These are phyloP conservation scores for Polia nebulosa DNA, from an alignment of 2,888 invertebrate species.

Conservation along the genomic window DNA sequence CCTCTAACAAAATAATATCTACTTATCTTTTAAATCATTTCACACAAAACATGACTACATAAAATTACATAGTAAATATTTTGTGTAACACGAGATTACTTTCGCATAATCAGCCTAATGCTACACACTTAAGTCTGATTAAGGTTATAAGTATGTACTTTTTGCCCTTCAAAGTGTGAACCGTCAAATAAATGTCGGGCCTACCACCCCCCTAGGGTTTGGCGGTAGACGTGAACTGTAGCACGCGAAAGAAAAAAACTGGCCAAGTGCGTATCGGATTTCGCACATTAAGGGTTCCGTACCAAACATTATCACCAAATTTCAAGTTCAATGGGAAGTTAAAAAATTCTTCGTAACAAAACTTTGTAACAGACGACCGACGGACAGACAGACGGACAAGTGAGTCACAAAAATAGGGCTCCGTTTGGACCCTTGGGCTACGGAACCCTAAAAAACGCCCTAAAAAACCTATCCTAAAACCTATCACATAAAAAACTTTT, in stretches of 20 bases:
- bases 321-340: too few relatives aligned
- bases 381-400: too few relatives aligned
- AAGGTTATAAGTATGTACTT: constrained; percentile 32
- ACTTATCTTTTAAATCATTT: constrained; percentile 34
- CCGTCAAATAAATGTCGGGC: not conserved
- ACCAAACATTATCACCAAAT: too few relatives aligned
- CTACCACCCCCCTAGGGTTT: constrained; percentile 7
- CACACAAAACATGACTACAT: constrained; percentile 22
- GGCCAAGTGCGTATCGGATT: too few relatives aligned
- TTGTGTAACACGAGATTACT: constrained; percentile 29
- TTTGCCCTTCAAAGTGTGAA: constrained; percentile 28
- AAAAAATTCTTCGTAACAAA: too few relatives aligned
- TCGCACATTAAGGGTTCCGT: too few relatives aligned
- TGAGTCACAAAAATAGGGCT: too few relatives aligned
- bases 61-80: not conserved
- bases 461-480: not conserved
- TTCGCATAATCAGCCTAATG: constrained; percentile 22
- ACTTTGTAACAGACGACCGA: too few relatives aligned
- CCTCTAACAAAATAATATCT: constrained; percentile 35
- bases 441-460: too few relatives aligned
- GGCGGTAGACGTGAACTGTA: constrained; percentile 1
- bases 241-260: too few relatives aligned
- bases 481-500: not conserved
- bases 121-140: constrained; percentile 15
- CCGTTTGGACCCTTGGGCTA: too few relatives aligned